Percentiles rank a stretch among this genome's conserved stretches.
phyloP scores from a whole-genome alignment of 2,113 vertebrate genomes.

The Hippopotamus amphibius region DNA sequence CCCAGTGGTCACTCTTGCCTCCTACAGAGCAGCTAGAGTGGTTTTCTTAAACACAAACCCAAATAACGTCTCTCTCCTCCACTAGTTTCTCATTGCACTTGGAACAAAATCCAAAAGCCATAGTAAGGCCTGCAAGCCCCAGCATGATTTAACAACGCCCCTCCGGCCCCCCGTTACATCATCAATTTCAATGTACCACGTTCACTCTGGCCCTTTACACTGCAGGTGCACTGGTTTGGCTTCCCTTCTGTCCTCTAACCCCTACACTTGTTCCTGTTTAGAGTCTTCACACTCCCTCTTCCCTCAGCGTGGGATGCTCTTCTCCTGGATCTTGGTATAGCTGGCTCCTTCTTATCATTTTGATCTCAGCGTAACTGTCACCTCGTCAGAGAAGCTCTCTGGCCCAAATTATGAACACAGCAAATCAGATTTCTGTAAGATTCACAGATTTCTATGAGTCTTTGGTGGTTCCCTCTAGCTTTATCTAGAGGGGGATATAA shows the following conservation, averaged over 20 bases:
- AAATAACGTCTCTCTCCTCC: neutral
- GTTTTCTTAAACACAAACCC: neutral
- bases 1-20: neutral
- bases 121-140: neutral
- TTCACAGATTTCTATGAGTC: neutral
- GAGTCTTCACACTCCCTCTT: neutral
- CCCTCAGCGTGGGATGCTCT: neutral
- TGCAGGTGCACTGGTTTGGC: fast-evolving
- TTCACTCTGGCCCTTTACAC: too few species aligned
- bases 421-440: neutral
- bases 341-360: neutral
- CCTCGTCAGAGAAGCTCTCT: neutral
- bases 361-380: neutral
- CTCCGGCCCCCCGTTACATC: neutral
- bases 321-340: neutral
- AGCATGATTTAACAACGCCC: too few species aligned
- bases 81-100: neutral
- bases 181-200: fast-evolving
- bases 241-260: neutral
- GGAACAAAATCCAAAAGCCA: neutral
- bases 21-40: neutral
- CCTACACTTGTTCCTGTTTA: neutral
- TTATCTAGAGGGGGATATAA: neutral
- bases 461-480: neutral
- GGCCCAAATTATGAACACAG: neutral